phyloP scores from a whole-genome alignment of 2,113 vertebrate species.

The Neogale vison region DNA sequence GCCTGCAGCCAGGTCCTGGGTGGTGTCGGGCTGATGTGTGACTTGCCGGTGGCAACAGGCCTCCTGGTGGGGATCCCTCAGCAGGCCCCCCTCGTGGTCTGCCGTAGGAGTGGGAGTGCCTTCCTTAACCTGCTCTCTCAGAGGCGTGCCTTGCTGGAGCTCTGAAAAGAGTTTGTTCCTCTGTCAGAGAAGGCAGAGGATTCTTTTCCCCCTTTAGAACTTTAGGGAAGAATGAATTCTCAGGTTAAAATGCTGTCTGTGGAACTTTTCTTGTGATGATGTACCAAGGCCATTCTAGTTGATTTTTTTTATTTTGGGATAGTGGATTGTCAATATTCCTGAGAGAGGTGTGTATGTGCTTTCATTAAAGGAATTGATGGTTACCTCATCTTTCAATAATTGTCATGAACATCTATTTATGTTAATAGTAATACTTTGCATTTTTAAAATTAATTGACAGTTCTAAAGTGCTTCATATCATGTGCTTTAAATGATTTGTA shows the following conservation, averaged over 20 bases:
- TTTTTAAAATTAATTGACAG: background rate
- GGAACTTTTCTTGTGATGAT: background rate
- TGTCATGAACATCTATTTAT: background rate
- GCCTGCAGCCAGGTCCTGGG: background rate
- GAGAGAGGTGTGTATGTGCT: background rate
- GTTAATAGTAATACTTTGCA: background rate
- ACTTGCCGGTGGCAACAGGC: background rate
- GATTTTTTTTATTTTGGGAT: background rate
- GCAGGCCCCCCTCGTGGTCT: background rate
- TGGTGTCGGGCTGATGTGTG: background rate
- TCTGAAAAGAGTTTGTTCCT: background rate
- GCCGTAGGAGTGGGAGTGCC: background rate
- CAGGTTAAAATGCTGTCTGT: background rate
- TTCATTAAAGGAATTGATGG: background rate
- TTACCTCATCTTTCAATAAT: background rate
- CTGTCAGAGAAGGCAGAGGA: background rate
- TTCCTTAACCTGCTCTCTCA: background rate
- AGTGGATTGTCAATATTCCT: background rate
- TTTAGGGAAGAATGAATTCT: background rate
- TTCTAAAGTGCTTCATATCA: background rate
- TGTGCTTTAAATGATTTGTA: background rate
- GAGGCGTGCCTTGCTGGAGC: background rate
- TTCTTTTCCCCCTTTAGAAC: background rate
- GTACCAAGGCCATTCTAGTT: background rate
- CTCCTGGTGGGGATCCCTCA: background rate